Conservation (phyloP, 1,140 invertebrate genomes). For the Thrips palmi region DNA sequence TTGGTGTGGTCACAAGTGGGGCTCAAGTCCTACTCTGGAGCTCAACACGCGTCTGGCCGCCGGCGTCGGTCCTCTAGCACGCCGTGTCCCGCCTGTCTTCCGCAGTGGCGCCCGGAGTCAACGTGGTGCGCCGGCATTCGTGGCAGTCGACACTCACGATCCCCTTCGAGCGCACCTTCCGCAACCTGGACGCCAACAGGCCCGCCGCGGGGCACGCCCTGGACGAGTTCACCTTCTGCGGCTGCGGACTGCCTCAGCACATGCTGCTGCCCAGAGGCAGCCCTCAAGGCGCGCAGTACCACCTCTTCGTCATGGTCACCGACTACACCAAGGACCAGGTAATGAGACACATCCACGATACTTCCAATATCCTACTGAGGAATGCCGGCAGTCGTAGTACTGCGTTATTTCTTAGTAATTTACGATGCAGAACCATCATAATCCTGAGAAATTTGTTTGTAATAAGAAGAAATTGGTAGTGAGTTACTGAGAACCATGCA, state of each 20-base stretch:
- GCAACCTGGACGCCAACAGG: conserved; percentile 26
- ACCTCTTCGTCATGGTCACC: conserved; percentile 63
- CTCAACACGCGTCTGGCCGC: no score
- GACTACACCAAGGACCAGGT: conserved; percentile 49
- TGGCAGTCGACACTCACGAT: conserved; percentile 37
- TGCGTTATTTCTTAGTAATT: no score
- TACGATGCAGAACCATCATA: no score
- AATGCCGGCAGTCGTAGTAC: no score
- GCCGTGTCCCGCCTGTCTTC: conserved; percentile 11
- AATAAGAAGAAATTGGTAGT: no score
- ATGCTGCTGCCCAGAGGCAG: conserved; percentile 59
- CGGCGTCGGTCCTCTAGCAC: no score
- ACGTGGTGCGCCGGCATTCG: conserved; percentile 31
- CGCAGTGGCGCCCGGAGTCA: conserved; percentile 31
- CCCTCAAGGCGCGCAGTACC: conserved; percentile 39
- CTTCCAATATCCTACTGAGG: no score
- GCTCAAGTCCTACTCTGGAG: no score
- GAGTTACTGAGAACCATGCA: no score
- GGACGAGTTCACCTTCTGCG: conserved; percentile 45
- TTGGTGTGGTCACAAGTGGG: no score
- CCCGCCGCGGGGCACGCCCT: conserved; percentile 18
- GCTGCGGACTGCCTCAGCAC: conserved; percentile 72
- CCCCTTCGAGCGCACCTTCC: conserved; percentile 38
- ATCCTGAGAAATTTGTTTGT: no score
- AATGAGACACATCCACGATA: no score